These are phyloP conservation scores for Pantherophis guttatus DNA, from an alignment of 2,113 vertebrate genomes.

Conservation along the genomic window DNA sequence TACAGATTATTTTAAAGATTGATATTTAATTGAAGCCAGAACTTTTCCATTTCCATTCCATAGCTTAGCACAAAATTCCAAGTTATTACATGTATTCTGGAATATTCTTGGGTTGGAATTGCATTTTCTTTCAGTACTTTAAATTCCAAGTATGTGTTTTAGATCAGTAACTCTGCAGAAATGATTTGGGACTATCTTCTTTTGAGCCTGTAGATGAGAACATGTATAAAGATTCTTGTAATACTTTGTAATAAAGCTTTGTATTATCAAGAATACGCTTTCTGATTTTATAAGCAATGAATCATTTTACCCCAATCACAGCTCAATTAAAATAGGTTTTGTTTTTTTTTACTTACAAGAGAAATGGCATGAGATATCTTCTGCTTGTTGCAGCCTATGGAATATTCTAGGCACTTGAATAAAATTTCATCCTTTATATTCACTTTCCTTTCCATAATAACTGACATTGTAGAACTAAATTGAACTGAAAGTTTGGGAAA, in stretches of 20 bases:
- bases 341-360: not conserved
- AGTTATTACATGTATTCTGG: no score
- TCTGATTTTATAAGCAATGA: not conserved
- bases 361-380: not conserved
- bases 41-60: no score
- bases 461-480: not conserved
- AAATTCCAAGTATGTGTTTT: not conserved
- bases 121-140: not conserved
- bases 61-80: no score
- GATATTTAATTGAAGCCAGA: no score
- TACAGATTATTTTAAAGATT: no score
- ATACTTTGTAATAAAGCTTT: not conserved
- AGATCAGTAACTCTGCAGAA: not conserved
- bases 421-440: not conserved
- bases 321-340: not conserved
- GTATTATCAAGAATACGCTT: not conserved
- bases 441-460: not conserved
- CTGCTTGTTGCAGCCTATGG: not conserved
- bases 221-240: not conserved
- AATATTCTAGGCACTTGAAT: not conserved
- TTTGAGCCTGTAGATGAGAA: not conserved
- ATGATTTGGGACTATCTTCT: not conserved
- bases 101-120: not conserved
- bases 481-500: not conserved
- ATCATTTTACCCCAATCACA: not conserved